A percentile compares a stretch with the other conserved stretches of the same genome.
phyloP scores from a whole-genome alignment of 1,140 invertebrate species.

The Branchinecta lynchi region DNA sequence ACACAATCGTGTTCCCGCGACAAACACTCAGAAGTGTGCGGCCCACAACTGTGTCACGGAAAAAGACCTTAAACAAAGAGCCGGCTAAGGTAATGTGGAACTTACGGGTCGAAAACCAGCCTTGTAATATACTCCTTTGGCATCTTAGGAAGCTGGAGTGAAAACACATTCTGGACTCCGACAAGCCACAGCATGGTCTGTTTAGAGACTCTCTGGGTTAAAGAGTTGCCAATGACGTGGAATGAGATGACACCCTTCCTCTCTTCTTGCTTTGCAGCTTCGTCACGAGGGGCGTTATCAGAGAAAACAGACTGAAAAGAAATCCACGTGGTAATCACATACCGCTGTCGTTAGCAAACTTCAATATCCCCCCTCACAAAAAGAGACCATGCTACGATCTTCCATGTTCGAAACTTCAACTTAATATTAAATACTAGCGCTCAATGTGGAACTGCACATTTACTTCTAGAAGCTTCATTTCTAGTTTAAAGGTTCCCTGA shows the following conservation, averaged over 20 bases:
- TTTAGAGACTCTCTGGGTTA: slow-evolving; percentile 67
- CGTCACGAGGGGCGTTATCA: slow-evolving; percentile 70
- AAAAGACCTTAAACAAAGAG: no score
- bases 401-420: slow-evolving; percentile 13
- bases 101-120: slow-evolving; percentile 89
- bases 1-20: no score
- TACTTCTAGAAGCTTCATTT: no score
- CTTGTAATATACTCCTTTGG: slow-evolving; percentile 95
- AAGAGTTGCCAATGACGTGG: slow-evolving; percentile 81
- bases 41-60: no score
- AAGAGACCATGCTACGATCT: slow-evolving; percentile 14
- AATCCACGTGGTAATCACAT: not conserved
- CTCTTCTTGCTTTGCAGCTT: slow-evolving; percentile 78
- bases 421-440: not conserved
- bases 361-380: not conserved
- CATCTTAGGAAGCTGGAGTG: slow-evolving; percentile 90
- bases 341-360: no score
- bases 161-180: slow-evolving; percentile 87
- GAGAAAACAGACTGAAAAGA: slow-evolving; percentile 47
- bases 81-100: slow-evolving; percentile 22
- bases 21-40: no score
- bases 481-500: no score
- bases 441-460: no score
- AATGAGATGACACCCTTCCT: slow-evolving; percentile 75
- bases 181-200: slow-evolving; percentile 86